Evolutionary conservation across 2,888 invertebrate species (phyloP).

Genomic region (Nyleta sp.): DNA sequence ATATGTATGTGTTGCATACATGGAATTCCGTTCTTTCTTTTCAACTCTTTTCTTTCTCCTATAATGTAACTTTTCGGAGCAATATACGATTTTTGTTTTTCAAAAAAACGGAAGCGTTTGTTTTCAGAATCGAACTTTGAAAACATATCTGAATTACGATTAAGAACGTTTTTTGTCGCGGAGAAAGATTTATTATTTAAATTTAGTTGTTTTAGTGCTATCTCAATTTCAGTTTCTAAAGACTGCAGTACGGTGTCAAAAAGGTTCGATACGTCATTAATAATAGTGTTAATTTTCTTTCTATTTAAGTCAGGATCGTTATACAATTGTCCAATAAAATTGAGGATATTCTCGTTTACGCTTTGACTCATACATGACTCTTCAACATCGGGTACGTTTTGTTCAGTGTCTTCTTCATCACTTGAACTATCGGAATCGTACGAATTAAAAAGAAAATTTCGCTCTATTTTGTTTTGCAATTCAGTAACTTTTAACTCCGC

Average conservation of each 20-base stretch:
- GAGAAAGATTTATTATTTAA: neutral
- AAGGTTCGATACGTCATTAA: slow-evolving; percentile 25
- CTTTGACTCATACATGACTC: no score
- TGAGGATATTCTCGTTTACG: slow-evolving; percentile 2
- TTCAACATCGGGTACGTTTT: neutral
- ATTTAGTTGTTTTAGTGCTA: neutral
- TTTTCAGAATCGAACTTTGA: slow-evolving; percentile 8
- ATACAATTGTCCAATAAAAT: slow-evolving; percentile 11
- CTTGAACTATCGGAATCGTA: neutral
- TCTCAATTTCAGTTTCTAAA: slow-evolving; percentile 16
- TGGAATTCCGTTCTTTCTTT: neutral
- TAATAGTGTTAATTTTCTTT: slow-evolving; percentile 21
- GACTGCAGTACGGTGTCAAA: neutral
- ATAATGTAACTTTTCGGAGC: slow-evolving; percentile 15
- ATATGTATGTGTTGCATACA: no score
- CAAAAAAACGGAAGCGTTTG: slow-evolving; percentile 23
- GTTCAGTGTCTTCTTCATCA: neutral
- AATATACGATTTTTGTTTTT: slow-evolving; percentile 16
- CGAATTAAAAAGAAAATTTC: no score
- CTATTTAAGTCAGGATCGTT: slow-evolving; percentile 12
- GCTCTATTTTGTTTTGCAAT: no score
- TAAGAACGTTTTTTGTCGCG: neutral
- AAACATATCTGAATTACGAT: neutral
- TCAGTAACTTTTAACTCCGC: no score
- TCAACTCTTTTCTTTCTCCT: slow-evolving; percentile 21